Percentiles rank a stretch among this genome's conserved stretches.
These are phyloP conservation scores for Phataginus tricuspis DNA, from an alignment of 2,797 vertebrate species.

Conservation along the genomic window DNA sequence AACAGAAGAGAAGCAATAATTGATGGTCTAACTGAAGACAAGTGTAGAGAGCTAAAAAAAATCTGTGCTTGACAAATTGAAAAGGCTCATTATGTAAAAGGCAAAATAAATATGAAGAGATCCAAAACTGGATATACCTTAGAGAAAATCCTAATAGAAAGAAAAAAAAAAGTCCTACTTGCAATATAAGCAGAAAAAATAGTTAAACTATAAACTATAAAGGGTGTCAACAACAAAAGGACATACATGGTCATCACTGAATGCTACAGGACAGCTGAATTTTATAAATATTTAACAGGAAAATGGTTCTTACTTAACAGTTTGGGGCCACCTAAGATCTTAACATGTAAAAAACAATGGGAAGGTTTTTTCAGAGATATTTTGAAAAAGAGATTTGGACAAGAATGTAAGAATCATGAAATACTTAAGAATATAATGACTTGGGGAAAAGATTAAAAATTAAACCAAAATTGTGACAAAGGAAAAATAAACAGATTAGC, in stretches of 20 bases:
- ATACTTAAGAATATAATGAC: neutral
- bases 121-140: neutral
- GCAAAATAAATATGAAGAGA: neutral
- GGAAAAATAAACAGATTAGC: neutral
- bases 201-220: neutral
- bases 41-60: neutral
- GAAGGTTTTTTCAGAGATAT: neutral
- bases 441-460: neutral
- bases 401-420: neutral
- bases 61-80: neutral
- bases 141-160: neutral
- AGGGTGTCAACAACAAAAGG: neutral
- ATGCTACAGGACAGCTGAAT: neutral
- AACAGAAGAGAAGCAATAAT: neutral
- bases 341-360: neutral
- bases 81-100: neutral
- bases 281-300: neutral
- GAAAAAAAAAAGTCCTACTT: neutral
- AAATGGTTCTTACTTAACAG: neutral
- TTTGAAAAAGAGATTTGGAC: neutral
- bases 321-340: neutral
- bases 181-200: neutral
- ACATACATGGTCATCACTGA: neutral
- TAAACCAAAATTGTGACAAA: neutral
- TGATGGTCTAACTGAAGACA: neutral